These are phyloP conservation scores for Bombyx mori DNA, from an alignment of 1,140 invertebrate species.

Conservation along the genomic window ASM3026992v2 NC_085109.1:15229501-15230000, in stretches of 20 bases:
- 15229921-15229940: slow-evolving; percentile 80
- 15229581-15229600: slow-evolving; percentile 12
- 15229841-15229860: slow-evolving; percentile 78
- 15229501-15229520: slow-evolving; percentile 2
- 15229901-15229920: slow-evolving; percentile 78
- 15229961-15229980: neutral
- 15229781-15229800: slow-evolving; percentile 50
- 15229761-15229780: neutral
- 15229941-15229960: slow-evolving; percentile 71
- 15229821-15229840: slow-evolving; percentile 83
- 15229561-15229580: slow-evolving; percentile 14
- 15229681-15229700: slow-evolving; percentile 1
- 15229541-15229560: neutral
- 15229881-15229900: slow-evolving; percentile 75
- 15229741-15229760: slow-evolving; percentile 15
- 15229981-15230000: too few species aligned
- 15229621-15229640: slow-evolving; percentile 1
- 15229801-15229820: slow-evolving; percentile 83
- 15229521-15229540: neutral
- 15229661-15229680: neutral
- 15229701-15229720: slow-evolving; percentile 19
- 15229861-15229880: slow-evolving; percentile 76
- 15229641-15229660: slow-evolving; percentile 28
- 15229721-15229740: slow-evolving; percentile 30
- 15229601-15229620: neutral